Conservation (phyloP, 2,113 vertebrate genomes). For the Felis chaus region DNA sequence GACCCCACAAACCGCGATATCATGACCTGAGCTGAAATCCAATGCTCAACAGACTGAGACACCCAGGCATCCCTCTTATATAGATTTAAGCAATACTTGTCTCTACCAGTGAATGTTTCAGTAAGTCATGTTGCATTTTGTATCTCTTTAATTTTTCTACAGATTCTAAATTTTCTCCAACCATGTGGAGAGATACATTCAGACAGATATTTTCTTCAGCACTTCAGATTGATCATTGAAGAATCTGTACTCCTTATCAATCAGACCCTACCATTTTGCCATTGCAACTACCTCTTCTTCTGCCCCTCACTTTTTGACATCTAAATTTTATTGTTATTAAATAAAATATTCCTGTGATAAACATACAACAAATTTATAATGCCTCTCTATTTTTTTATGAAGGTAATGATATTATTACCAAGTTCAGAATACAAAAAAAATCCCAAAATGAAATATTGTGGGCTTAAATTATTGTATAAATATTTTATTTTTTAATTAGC, state of each 20-base stretch:
- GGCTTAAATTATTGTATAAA: not conserved
- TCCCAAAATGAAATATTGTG: not conserved
- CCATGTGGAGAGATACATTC: not conserved
- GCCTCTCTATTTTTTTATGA: not conserved
- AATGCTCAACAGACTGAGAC: no score
- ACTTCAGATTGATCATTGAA: not conserved
- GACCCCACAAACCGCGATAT: no score
- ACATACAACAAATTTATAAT: not conserved
- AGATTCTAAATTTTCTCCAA: not conserved
- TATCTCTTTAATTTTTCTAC: not conserved
- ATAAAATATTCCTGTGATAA: not conserved
- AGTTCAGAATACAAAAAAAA: not conserved
- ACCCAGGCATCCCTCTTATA: not conserved
- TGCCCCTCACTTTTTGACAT: not conserved
- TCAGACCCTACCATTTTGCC: not conserved
- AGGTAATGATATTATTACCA: not conserved
- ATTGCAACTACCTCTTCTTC: not conserved
- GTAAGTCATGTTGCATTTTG: not conserved
- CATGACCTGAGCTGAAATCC: no score
- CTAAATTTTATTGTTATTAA: not conserved
- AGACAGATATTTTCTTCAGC: not conserved
- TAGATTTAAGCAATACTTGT: not conserved
- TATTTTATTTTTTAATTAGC: not conserved
- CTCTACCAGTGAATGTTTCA: not conserved
- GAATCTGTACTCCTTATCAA: not conserved